Evolutionary conservation across 2,797 vertebrate genomes (phyloP), one percentile per base, ranked within the genome.

Genomic region (Hypotaenidia okinawae): DNA sequence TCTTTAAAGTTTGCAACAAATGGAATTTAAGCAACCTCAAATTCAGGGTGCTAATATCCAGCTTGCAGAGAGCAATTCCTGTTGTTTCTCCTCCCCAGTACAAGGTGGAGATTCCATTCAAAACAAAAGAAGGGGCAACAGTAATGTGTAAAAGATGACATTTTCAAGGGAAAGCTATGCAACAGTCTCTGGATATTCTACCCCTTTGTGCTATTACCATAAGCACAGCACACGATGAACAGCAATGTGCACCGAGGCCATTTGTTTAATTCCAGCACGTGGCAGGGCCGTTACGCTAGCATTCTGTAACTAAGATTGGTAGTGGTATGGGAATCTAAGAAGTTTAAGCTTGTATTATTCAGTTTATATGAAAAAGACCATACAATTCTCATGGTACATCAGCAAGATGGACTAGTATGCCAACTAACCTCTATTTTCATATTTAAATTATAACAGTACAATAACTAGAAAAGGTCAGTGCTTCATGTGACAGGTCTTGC

Each of bases 401-500:
- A 97, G 96, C 83, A 93, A 97, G 92, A 97, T 94, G 90, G 96
- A 97, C 94, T 97, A 95, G 72, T 94, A 94, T 95, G 91, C 96
- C 86, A 83, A 95, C 96, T 94, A 98, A 97, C 81, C 87, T 97
- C 96, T 97, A 97, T 95, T 98, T 98, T 98, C 97, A 97, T 98
- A 95, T 94, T 98, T 97, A 97, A 97, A 97, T 97, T 96, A 94
- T 72, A 98, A 98, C 96, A 97, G 85, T 97, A 98, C 95, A 97
- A 75, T 97, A 97, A 97, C 97, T 97, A 97, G 95, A 97, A 97
- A 98, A 97, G 88, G 93, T 98, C 97, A 98, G 97, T 98, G 97
- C 97, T 95, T 97, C 74, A 82, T 81, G 92, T 97, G 97, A 96
- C 97, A 79, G 47, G 45, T 63, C 84, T 89, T 94, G 97, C 92